Evolutionary conservation across 2,113 vertebrate species (phyloP).

Genomic region (Alouatta palliata): DNA sequence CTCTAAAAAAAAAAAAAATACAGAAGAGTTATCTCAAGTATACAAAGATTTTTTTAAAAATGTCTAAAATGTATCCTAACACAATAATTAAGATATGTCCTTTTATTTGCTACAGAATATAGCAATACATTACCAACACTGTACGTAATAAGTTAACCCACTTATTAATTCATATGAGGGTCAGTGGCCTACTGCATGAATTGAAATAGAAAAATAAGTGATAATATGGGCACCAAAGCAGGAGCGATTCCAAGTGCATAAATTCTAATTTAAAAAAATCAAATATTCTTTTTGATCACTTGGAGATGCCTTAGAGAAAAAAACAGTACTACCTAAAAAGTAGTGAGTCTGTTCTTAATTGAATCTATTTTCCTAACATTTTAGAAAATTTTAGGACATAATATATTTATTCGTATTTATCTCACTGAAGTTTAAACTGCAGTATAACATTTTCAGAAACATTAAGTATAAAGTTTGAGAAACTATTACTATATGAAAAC

Average conservation of each 20-base stretch:
- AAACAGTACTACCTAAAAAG: neutral
- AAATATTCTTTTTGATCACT: neutral
- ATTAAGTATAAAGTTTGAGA: neutral
- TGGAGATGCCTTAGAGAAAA: neutral
- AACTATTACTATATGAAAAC: neutral
- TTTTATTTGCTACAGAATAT: neutral
- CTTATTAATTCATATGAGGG: neutral
- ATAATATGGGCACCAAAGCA: neutral
- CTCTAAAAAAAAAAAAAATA: too few relatives aligned
- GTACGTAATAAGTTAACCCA: neutral
- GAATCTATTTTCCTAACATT: neutral
- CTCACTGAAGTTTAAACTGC: neutral
- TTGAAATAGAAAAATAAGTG: neutral
- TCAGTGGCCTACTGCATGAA: neutral
- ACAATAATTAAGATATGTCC: neutral
- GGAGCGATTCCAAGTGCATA: neutral
- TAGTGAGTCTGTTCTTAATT: neutral
- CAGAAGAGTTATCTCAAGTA: neutral
- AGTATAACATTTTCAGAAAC: neutral
- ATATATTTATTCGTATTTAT: neutral
- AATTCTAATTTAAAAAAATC: constrained; percentile 10
- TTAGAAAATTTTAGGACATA: neutral
- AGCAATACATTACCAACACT: neutral
- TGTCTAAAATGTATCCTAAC: neutral
- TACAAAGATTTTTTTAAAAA: neutral